Conservation (phyloP, 2,888 invertebrate species). For the Pheosia gnoma region DNA sequence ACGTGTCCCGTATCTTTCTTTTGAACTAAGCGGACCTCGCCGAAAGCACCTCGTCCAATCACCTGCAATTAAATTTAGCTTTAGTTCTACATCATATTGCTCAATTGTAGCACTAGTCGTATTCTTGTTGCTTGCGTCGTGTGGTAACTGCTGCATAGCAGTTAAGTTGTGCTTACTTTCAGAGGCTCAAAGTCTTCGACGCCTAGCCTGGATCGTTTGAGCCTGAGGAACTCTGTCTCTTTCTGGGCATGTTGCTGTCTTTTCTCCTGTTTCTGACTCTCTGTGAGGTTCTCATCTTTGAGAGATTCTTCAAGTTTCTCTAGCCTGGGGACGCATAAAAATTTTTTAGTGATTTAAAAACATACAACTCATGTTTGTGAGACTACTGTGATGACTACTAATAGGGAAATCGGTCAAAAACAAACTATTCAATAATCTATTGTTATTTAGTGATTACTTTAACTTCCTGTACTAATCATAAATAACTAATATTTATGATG, state of each 20-base stretch:
- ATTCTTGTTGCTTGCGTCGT: no score
- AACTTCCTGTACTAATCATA: no score
- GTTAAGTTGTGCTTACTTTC: constrained; percentile 85
- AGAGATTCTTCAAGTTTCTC: constrained; percentile 98
- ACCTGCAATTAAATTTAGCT: constrained; percentile 53
- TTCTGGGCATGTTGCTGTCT: constrained; percentile 98
- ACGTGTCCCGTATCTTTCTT: constrained; percentile 99
- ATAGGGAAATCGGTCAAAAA: no score
- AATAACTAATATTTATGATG: no score
- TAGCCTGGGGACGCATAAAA: constrained; percentile 80
- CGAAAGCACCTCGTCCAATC: constrained; percentile 96
- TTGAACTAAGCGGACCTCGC: constrained; percentile 98
- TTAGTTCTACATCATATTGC: not conserved
- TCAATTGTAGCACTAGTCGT: not conserved
- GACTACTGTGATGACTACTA: no score
- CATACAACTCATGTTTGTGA: no score
- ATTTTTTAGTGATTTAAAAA: no score
- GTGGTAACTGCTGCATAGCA: no score
- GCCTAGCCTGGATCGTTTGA: constrained; percentile 97
- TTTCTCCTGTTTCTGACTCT: constrained; percentile 97
- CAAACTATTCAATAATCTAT: no score
- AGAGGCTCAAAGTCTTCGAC: constrained; percentile 99
- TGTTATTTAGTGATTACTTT: no score
- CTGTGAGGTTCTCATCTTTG: constrained; percentile 97
- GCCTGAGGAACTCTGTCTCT: constrained; percentile 98